Evolutionary conservation across 2,888 invertebrate genomes (phyloP), one percentile per base, ranked within the genome.

Genomic region (Pseudococcus longispinus): DNA sequence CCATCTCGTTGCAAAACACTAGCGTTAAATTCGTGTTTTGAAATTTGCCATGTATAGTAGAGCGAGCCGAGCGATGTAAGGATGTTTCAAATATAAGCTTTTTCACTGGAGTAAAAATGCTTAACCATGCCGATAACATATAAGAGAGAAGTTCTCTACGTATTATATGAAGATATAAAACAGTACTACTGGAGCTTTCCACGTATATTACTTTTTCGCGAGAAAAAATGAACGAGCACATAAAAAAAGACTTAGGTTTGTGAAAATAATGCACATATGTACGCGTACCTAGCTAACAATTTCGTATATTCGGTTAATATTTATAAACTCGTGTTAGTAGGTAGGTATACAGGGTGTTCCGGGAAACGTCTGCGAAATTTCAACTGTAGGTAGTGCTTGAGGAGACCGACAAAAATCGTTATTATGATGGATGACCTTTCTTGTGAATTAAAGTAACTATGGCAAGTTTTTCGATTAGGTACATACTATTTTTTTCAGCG

Each of bases 21-120:
- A 42, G 37, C 77, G n/a, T 80, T 74, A 74, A 74, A 74, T 74
- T 74, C 37, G 42, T 42, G 42, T 80, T 80, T 80, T 80, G 77
- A 80, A 42, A 80, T 80, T 80, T 80, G 2, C 77, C 77, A 80
- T 42, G 42, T 37, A 80, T n/a, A 74, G 37, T 23, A 9, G 70
- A 70, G 26, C 8, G 11, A 77, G 20, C 8, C 70, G 60, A 20
- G 18, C 32, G 32, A 74, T 29, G 32, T 74, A 74, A 70, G 18
- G 29, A 70, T 70, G 70, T 70, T 70, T 29, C 70, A 70, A 32
- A 70, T 29, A 70, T 26, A 70, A 26, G 70, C 70, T 70, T 70
- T 70, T 29, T 70, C 70, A 32, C 70, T 70, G 32, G 70, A 32
- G 29, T 70, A 70, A 70, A 70, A 60, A 32, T 70, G 26, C 29